Percentiles rank a stretch among this genome's conserved stretches.
Evolutionary conservation across 2,797 vertebrate species (phyloP).

Genomic region (Sphenopsis melanotis): DNA sequence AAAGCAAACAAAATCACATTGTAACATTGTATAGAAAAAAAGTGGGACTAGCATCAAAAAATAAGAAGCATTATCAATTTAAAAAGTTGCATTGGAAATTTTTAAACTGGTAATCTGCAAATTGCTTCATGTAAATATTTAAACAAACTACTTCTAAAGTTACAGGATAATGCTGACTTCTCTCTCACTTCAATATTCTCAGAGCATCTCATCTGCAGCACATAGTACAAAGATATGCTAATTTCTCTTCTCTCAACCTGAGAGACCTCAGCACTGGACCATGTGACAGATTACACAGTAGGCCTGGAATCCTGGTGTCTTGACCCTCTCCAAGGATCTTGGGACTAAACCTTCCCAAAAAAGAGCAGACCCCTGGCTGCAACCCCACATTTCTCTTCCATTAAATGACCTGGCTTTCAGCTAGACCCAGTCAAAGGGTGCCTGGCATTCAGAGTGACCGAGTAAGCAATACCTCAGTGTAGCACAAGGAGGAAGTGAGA

Average conservation of each 20-base stretch:
- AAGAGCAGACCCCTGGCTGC: background rate
- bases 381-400: background rate
- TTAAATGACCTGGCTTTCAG: background rate
- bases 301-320: background rate
- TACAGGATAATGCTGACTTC: background rate
- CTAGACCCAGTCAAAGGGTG: background rate
- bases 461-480: background rate
- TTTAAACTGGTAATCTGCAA: background rate
- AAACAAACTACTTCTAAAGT: background rate
- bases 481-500: background rate
- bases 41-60: background rate
- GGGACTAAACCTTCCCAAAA: too few species aligned
- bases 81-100: background rate
- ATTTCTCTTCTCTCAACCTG: background rate
- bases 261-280: background rate
- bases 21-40: background rate
- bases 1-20: background rate
- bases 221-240: background rate
- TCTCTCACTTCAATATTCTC: background rate
- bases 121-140: background rate
- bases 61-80: background rate
- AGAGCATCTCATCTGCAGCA: background rate
- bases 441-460: rapidly evolving
- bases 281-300: background rate
- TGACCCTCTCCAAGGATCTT: background rate